Base-by-base conservation (phyloP, 2,113 vertebrate genomes). In the Crotalus helleri region DNA sequence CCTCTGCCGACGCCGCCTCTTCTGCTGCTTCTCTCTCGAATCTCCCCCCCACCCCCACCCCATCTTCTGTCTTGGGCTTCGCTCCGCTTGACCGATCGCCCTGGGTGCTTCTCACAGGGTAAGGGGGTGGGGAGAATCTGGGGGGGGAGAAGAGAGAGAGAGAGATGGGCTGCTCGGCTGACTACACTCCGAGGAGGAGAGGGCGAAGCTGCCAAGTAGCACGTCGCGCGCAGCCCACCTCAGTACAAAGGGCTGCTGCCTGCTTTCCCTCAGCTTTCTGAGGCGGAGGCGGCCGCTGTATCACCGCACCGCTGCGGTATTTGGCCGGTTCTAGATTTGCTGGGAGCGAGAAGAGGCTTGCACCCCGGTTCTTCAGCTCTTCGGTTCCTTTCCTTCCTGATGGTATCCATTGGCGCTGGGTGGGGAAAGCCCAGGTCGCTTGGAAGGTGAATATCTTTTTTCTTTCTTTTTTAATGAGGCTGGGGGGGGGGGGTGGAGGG, bases 11-110 rank as follows among this genome's bases (percentile, higher is more conserved):
- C 57, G 88, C 85, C 58, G 10, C 69, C 54, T 21, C 69, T 59
- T 21, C 21, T 54, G 87, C 87, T 54, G 74, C 90, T 53, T 90
- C 17, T 64, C 55, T 4, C 1, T 4, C 93, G 87, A 33, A 9
- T 91, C 88, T 91, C 51, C 92, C 51, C 1, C n/a, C 5, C 12
- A 9, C 1, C 89, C 11, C 19, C 11, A 90, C 94, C 92, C 90
- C 91, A 26, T 10, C 5, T 51, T 51, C 85, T 8, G 23, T n/a
- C 55, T 86, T 92, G 86, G 61, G 94, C 92, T 89, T 91, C 69
- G 26, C 53, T 74, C 1, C 94, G 94, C 12, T n/a, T 81, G 55
- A 92, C 69, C 93, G 91, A 92, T 94, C 92, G 95, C 94, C 93
- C 94, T 53, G 88, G 88, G 92, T 39, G 91, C 85, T 33, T n/a